Percentiles rank a stretch among this genome's conserved stretches.
These are phyloP conservation scores for Egretta garzetta DNA, from an alignment of 2,113 vertebrate species.

Conservation along the genomic window DNA sequence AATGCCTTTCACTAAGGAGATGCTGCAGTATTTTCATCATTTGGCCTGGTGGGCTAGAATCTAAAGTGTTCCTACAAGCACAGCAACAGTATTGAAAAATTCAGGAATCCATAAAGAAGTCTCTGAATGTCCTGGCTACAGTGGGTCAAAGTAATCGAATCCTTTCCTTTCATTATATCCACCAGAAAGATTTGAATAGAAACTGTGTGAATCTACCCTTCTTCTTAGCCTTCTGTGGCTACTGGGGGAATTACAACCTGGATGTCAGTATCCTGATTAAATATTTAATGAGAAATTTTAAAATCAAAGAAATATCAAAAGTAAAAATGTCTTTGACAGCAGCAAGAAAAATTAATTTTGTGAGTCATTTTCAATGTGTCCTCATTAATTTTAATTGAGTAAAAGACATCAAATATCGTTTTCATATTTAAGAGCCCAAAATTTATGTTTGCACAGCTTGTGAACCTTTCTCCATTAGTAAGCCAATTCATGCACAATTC, in stretches of 20 bases:
- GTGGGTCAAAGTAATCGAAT: not conserved
- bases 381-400: not conserved
- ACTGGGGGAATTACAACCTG: not conserved
- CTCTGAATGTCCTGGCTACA: not conserved
- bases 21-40: not conserved
- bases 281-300: not conserved
- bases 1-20: not conserved
- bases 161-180: not conserved
- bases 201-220: not conserved
- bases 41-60: not conserved
- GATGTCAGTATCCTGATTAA: not conserved
- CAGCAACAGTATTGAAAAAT: not conserved
- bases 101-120: not conserved
- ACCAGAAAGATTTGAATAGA: not conserved
- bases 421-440: not conserved
- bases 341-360: not conserved
- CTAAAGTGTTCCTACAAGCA: not conserved
- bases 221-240: not conserved
- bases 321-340: not conserved
- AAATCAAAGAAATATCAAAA: not conserved
- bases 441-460: not conserved
- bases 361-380: not conserved
- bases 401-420: not conserved
- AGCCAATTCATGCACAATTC: not conserved
- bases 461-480: not conserved